Evolutionary conservation across 1,140 invertebrate genomes (phyloP), one percentile per base, ranked within the genome.

Genomic region (Stegodyphus mimosarum): DNA sequence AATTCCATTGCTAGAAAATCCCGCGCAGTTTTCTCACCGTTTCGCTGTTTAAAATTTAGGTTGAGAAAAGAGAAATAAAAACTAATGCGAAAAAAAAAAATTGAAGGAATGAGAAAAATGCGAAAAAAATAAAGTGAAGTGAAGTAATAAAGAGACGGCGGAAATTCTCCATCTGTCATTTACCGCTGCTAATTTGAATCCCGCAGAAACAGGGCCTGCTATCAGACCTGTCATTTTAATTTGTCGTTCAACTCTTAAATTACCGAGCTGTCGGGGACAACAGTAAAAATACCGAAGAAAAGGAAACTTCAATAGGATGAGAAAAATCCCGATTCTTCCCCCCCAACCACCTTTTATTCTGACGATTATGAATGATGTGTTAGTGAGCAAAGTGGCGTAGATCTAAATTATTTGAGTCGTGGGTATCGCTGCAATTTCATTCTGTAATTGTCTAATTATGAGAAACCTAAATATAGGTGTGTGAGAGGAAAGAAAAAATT

Each of bases 181-280:
- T 81, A 81, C 51, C 78, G 67, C 18, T 60, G 48, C 78, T 81
- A 81, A 81, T 81, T 81, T 81, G 63, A 81, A 81, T 81, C 78
- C 78, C 78, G 78, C 78, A 71, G 78, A 81, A 81, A 72, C 78
- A 79, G 64, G 51, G n/a, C 51, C 13, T 52, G 75, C 75, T 63
- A 77, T 77, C 75, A 79, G 51, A 79, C 49, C 78, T 81, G 78
- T 81, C 78, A 81, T 81, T 81, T 81, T 81, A 81, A 81, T 81
- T 81, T 81, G 78, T 81, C 78, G 78, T 81, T 81, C 78, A 81
- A 72, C 78, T 81, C 78, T 81, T 81, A 81, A 81, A 81, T 81
- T 81, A 81, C 78, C 53, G 78, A 72, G 67, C 78, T 81, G 78
- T 72, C 78, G n/a, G 9, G 51, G 33, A 49, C 17, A 52, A 72